Base-by-base conservation (phyloP, 1,140 invertebrate species). In the Sitobion miscanthi region DNA sequence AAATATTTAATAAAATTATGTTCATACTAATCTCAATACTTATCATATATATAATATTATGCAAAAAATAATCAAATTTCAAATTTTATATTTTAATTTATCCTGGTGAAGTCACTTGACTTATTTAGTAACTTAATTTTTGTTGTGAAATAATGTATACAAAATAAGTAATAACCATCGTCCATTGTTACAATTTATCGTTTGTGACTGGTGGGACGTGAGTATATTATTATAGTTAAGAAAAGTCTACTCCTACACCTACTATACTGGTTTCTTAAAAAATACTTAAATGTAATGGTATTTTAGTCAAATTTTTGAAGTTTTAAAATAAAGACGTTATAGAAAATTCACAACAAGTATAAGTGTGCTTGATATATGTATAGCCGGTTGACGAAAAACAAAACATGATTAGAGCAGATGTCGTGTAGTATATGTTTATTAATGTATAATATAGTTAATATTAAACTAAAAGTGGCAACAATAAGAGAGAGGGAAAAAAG, bases 341-440 rank as follows among this genome's bases (percentile, higher is more conserved):
- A 45, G 38, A 45, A 45, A 23, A 86, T 17, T 14, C 47, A 45
- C 25, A 30, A 30, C 4, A 45, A 45, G 25, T 30, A 45, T 2
- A 47, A 38, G 20, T 88, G n/a, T 52, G 30, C 9, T 42, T 90
- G 35, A 90, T 17, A 42, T 23, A 35, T 35, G 35, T 35, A 90
- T 54, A 57, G 52, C 25, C 47, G 21, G 21, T 30, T 14, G 52
- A 90, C 38, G 38, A 90, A 21, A 45, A 30, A 45, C 38, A 20
- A 47, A 90, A 69, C 14, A 69, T 69, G 89, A 90, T 90, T 90
- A 90, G 5, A n/a, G 7, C 5, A 62, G n/a, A 62, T 90, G 54
- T 6, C 57, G 25, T 45, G 25, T 45, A 45, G 82, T 93, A 85
- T 30, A 30, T 85, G 91, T 86, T 92, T 93, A 93, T 85, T 93